A percentile compares a stretch with the other conserved stretches of the same genome.
Evolutionary conservation across 2,888 invertebrate species (phyloP).

Genomic region (Eupithecia subfuscata): DNA sequence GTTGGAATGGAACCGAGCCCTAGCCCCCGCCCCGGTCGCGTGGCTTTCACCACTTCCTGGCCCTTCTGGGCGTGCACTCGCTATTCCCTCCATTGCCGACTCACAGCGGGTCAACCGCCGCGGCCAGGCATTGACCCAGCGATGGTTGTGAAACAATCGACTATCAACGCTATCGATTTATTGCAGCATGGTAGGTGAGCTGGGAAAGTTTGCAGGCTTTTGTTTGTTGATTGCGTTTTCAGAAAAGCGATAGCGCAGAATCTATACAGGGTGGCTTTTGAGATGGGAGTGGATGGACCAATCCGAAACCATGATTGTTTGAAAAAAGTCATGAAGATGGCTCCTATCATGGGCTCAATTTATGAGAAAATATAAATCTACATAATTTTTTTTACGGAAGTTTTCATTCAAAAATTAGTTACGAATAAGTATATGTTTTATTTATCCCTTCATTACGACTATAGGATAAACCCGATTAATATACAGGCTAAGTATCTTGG

Average conservation of each 20-base stretch:
- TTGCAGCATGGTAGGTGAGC: background rate
- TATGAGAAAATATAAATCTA: too few species aligned
- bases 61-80: background rate
- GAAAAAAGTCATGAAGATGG: too few species aligned
- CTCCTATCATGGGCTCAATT: too few species aligned
- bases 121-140: slow-evolving; percentile 21
- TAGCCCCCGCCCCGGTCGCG: background rate
- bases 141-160: slow-evolving; percentile 30
- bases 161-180: slow-evolving; percentile 29
- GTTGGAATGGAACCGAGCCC: background rate
- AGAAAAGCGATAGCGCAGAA: background rate
- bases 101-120: slow-evolving; percentile 32
- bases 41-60: slow-evolving; percentile 14
- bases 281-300: too few species aligned
- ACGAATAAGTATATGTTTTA: too few species aligned
- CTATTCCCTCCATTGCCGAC: slow-evolving; percentile 29
- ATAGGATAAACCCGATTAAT: too few species aligned
- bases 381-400: too few species aligned
- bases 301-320: too few species aligned
- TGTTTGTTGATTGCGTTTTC: background rate
- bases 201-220: background rate
- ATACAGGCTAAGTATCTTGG: too few species aligned
- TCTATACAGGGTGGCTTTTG: too few species aligned
- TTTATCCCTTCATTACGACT: too few species aligned
- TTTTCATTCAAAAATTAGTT: too few species aligned